Evolutionary conservation across 2,888 invertebrate genomes (phyloP), one percentile per base, ranked within the genome.

Genomic region (Ornithoptera alexandrae): DNA sequence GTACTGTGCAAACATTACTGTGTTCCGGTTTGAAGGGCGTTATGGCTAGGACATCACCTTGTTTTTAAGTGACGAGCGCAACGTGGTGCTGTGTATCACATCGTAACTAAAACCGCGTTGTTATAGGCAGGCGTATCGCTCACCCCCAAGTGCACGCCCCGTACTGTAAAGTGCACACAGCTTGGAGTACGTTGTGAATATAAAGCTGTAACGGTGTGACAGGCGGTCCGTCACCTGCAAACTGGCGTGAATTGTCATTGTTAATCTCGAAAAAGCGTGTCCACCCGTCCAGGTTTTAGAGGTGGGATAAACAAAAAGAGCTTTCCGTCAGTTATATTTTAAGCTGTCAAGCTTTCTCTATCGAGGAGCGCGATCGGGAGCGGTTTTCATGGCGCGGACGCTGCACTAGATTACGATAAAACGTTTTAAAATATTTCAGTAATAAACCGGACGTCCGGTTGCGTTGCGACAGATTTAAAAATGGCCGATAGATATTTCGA

Each of bases 231-330:
- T 24, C 71, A 72, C 72, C 75, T 74, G 79, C 79, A 79, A 82
- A 82, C 83, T 78, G 84, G 81, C 82, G 78, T 80, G 83, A 83
- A 84, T 84, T 84, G 86, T 83, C 84, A 82, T 80, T 82, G 82
- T 82, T 84, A 82, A 82, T 80, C 78, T 77, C 73, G 79, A 74
- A 70, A 70, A 67, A 67, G 64, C 74, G 67, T 71, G 66, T 71
- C 65, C 68, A 63, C 66, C 78, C 74, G 80, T 68, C 75, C 77
- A 76, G 78, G 77, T 78, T 83, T 81, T 81, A 80, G 80, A 79
- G 79, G 72, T 67, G 72, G 73, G 67, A 73, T 74, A 79, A 81
- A 84, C 82, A 82, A 87, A 80, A 85, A 82, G 78, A 76, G 77
- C 75, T 76, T 74, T 72, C 74, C 74, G 81, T 85, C 84, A 82